These are phyloP conservation scores for Nephrotoma guestfalica DNA, from an alignment of 2,888 invertebrate genomes.

Conservation along the genomic window DNA sequence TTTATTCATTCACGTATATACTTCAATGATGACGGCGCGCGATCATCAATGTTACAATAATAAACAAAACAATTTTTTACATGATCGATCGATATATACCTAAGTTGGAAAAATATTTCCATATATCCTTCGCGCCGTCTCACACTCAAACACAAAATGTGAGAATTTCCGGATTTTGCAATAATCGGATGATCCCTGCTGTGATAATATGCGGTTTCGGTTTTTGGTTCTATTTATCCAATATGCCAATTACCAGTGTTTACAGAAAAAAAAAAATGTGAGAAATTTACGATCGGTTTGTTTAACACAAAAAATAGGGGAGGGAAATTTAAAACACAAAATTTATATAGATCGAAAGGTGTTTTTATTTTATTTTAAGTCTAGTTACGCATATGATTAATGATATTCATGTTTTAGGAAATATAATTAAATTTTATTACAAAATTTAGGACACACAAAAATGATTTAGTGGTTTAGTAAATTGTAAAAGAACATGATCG, in stretches of 20 bases:
- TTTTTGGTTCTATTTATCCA: slow-evolving; percentile 1
- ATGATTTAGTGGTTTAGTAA: neutral
- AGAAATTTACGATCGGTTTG: neutral
- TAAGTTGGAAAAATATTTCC: neutral
- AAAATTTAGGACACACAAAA: neutral
- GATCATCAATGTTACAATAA: neutral
- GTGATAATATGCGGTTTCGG: slow-evolving; percentile 7
- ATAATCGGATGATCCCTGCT: slow-evolving; percentile 1
- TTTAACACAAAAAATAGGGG: neutral
- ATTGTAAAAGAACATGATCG: neutral
- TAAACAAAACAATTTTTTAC: neutral
- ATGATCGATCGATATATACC: neutral
- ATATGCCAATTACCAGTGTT: slow-evolving; percentile 6
- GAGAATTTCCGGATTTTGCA: neutral
- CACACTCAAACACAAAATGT: neutral
- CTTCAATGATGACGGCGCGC: neutral
- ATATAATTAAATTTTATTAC: neutral
- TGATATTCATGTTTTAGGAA: neutral
- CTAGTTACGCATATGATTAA: neutral
- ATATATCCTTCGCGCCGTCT: neutral
- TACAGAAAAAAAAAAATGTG: neutral
- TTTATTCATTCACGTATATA: neutral
- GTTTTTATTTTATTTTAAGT: neutral
- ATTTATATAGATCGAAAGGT: neutral
- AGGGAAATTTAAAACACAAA: neutral